Evolutionary conservation across 2,113 vertebrate genomes (phyloP), one percentile per base, ranked within the genome.

Genomic region (Semnornis frantzii): DNA sequence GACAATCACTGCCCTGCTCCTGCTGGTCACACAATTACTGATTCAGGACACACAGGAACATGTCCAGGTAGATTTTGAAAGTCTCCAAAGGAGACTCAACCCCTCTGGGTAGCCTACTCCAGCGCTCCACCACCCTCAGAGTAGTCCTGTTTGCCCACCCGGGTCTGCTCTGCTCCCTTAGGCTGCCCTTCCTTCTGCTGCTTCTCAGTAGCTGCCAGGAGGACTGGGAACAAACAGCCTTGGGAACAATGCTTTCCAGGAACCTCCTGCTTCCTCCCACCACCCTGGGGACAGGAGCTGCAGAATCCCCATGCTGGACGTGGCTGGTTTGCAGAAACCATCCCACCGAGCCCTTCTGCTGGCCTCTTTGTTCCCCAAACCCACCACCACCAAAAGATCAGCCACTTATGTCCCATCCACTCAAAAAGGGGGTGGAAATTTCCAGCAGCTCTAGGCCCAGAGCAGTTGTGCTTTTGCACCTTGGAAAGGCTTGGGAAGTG

Each of bases 201-300:
- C 48, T 60, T 68, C 58, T 34, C 63, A 5, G 25, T 0, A 4
- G 46, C 77, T 76, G 62, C 71, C 20, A 83, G 79, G 75, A 88
- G 46, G 80, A 23, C 12, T 1, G 2, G 42, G 95, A 89, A 92
- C 83, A 96, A 96, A 89, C 93, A 92, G 68, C 7, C 2, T 0
- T 1, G 4, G 77, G 87, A 94, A 92, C 93, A 88, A 93, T 86
- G 85, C 80, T 90, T 60, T 46, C 82, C 95, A 96, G 92, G 93
- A 96, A 72, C 90, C 30, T 2, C 28, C 16, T 10, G 9, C 83
- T 96, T 93, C 95, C 90, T 92, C 73, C 6, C 2, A 25, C 42
- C 74, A 79, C 82, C 5, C 34, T 64, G 6, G 30, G 70, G 50
- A 62, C 65, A 13, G 37, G 12, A 66, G 8, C 34, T 4, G 0